Base-by-base conservation (phyloP, 2,113 vertebrate genomes). In the Aegotheles bennettii region DNA sequence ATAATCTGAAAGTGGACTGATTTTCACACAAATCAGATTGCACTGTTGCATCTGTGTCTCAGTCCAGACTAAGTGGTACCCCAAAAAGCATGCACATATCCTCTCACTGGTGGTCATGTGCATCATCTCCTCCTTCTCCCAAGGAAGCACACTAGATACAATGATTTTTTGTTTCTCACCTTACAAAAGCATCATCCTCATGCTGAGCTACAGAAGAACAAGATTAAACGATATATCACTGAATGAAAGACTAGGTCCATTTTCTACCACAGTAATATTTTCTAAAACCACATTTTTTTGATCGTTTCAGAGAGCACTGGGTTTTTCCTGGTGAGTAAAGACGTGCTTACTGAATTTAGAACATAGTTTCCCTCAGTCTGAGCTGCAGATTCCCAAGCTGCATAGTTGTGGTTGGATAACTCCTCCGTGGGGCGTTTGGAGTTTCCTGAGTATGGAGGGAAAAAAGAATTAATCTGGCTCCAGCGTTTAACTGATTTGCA, bases 401-500 rank as follows among this genome's bases (percentile, higher is more conserved):
- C 85, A 95, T 85, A 92, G 53, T 15, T 90, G 73, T 87, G 82
- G 74, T 67, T 0, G 9, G 83, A 71, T 92, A 94, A 97, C 81
- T 96, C 70, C 83, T 89, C 64, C 0, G 2, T 24, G 53, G 92
- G 87, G 76, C 16, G 1, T 73, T 92, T 89, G 71, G 67, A 84
- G 60, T 82, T 96, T 94, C 93, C 91, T 74, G 76, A 89, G 78
- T 57, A 47, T 12, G 43, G 61, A 93, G 38, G 80, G 67, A 42
- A 94, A 96, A 87, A 59, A 45, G 47, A 91, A 94, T 87, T 65
- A 63, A 77, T 85, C 81, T 87, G 89, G 84, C 42, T 54, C 75
- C 84, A 68, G 87, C 67, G 54, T 71, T 95, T 88, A 95, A 84
- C 79, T 90, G 59, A 87, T 94, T 96, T 91, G 69, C n/a, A 95